Percentiles rank a stretch among this genome's conserved stretches.
Evolutionary conservation across 2,888 invertebrate genomes (phyloP).

Genomic region (Proisotoma minuta): DNA sequence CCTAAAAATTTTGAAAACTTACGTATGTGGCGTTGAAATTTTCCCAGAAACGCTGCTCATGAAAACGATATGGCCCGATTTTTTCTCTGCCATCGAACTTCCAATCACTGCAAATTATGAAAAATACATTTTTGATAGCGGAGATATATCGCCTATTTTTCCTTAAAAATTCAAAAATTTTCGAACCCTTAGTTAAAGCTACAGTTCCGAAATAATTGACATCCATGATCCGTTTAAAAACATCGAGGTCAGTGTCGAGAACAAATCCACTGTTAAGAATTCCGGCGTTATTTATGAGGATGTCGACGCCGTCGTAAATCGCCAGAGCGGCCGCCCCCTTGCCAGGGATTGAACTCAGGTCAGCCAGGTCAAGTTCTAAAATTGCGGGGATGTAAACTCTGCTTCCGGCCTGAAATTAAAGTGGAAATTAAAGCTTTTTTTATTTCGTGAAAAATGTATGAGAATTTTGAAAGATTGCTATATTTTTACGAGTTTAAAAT

Average conservation of each 20-base stretch:
- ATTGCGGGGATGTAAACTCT: conserved; percentile 67
- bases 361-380: conserved; percentile 68
- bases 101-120: conserved; percentile 64
- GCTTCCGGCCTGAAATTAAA: conserved; percentile 53
- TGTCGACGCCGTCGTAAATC: conserved; percentile 73
- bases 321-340: conserved; percentile 64
- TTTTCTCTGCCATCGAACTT: conserved; percentile 71
- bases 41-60: conserved; percentile 91
- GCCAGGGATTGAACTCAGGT: conserved; percentile 61
- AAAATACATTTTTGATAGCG: no score
- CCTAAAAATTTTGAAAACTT: conserved; percentile 13
- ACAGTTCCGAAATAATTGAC: conserved; percentile 93
- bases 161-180: no score
- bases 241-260: conserved; percentile 68
- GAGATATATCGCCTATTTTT: no score
- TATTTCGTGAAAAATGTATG: not conserved
- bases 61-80: conserved; percentile 75
- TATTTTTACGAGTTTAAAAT: no score
- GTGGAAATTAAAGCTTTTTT: no score
- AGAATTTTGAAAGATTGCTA: not conserved
- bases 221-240: conserved; percentile 80
- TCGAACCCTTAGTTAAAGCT: conserved; percentile 79
- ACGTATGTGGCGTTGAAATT: conserved; percentile 77
- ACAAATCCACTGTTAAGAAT: conserved; percentile 74
- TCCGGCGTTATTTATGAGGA: conserved; percentile 90